These are phyloP conservation scores for Drusus annulatus DNA, from an alignment of 1,140 invertebrate genomes.

Conservation along the genomic window DNA sequence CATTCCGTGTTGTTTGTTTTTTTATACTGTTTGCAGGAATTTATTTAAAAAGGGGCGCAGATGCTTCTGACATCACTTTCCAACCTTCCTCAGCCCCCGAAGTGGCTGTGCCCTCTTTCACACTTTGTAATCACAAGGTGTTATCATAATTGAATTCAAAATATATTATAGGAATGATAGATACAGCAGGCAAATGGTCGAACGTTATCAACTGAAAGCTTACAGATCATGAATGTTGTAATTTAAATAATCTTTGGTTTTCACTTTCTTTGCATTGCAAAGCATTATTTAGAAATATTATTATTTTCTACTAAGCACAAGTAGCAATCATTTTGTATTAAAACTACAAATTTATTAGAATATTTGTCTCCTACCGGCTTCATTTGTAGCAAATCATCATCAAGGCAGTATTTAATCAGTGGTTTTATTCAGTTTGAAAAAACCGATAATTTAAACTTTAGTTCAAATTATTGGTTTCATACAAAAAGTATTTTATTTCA, in stretches of 20 bases:
- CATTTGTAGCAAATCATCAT: too few relatives aligned
- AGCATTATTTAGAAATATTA: too few relatives aligned
- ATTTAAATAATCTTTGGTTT: not conserved
- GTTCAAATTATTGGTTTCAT: too few relatives aligned
- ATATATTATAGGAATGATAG: conserved; percentile 26
- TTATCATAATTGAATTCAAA: conserved; percentile 36
- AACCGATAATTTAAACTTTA: too few relatives aligned
- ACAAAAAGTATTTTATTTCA: too few relatives aligned
- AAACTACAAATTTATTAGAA: too few relatives aligned
- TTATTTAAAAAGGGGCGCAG: conserved; percentile 56
- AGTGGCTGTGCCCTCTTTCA: not conserved
- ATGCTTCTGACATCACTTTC: conserved; percentile 50
- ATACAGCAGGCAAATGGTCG: not conserved
- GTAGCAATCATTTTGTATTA: too few relatives aligned
- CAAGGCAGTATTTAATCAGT: too few relatives aligned
- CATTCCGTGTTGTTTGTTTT: conserved; percentile 51
- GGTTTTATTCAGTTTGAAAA: too few relatives aligned
- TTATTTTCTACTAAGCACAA: not conserved
- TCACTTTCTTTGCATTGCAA: not conserved
- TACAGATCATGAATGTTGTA: not conserved
- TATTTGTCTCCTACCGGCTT: too few relatives aligned
- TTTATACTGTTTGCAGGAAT: conserved; percentile 52
- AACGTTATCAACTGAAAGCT: not conserved
- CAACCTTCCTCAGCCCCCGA: conserved; percentile 10
- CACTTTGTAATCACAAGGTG: conserved; percentile 25